Percentiles rank a stretch among this genome's conserved stretches.
Evolutionary conservation across 2,888 invertebrate genomes (phyloP).

Genomic region (Spicauda simplicius): DNA sequence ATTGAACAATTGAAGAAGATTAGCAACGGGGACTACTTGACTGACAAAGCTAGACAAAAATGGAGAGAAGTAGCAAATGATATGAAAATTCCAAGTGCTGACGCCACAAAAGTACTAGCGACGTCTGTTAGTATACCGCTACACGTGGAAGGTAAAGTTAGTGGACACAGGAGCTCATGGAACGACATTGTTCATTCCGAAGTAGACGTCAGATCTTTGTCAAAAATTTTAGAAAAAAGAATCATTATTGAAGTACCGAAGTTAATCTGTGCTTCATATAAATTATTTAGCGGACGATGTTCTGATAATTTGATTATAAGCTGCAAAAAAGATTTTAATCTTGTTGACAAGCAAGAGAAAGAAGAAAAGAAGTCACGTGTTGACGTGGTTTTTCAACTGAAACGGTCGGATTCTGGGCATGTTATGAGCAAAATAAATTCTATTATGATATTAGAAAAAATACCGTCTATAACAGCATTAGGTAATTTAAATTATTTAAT

Average conservation of each 20-base stretch:
- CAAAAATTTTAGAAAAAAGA: conserved; percentile 72
- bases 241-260: conserved; percentile 71
- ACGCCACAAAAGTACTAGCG: conserved; percentile 51
- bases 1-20: conserved; percentile 78
- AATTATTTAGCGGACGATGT: conserved; percentile 59
- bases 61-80: conserved; percentile 61
- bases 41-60: conserved; percentile 72
- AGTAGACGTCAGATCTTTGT: conserved; percentile 68
- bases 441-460: conserved; percentile 62
- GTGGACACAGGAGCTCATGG: conserved; percentile 55
- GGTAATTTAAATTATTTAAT: conserved; percentile 42
- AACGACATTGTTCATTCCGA: conserved; percentile 71
- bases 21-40: conserved; percentile 77
- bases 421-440: conserved; percentile 66
- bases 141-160: conserved; percentile 58
- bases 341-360: conserved; percentile 33
- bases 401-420: conserved; percentile 61
- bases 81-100: conserved; percentile 2
- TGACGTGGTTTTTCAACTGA: conserved; percentile 64
- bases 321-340: conserved; percentile 55
- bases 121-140: conserved; percentile 66
- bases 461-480: conserved; percentile 40
- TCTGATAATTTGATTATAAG: conserved; percentile 64
- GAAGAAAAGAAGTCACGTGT: conserved; percentile 54
- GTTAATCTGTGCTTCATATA: conserved; percentile 63